Conservation (phyloP, 1,140 invertebrate species). For the Pemphigus obesinymphae region DNA sequence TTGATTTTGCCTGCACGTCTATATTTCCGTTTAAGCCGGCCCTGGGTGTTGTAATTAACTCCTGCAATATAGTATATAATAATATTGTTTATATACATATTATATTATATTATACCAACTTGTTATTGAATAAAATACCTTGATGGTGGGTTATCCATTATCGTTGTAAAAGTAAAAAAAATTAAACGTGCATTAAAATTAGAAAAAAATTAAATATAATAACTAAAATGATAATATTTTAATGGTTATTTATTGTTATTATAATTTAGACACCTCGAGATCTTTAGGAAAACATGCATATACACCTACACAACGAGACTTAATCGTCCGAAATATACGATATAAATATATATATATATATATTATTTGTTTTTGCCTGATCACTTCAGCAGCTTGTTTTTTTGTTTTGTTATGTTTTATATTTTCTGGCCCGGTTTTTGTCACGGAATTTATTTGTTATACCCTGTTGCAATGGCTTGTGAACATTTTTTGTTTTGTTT, state of each 20-base stretch:
- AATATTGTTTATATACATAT: too few species aligned
- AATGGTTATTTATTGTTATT: background rate
- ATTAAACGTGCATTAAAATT: background rate
- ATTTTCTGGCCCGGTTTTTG: constrained; percentile 7
- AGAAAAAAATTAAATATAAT: background rate
- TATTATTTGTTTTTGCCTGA: constrained; percentile 38
- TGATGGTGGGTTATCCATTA: constrained; percentile 38
- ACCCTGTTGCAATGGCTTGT: constrained; percentile 36
- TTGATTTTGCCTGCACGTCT: too few species aligned
- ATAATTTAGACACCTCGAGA: constrained; percentile 21
- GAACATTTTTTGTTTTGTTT: constrained; percentile 15
- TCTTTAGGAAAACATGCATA: constrained; percentile 41
- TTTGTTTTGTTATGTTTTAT: constrained; percentile 26
- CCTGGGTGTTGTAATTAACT: background rate
- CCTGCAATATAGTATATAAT: background rate
- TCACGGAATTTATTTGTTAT: constrained; percentile 7
- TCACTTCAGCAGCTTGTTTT: constrained; percentile 39
- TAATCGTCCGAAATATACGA: background rate
- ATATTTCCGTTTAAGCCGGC: too few species aligned
- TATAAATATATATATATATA: constrained; percentile 12
- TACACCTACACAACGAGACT: constrained; percentile 26
- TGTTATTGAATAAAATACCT: background rate
- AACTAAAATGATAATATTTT: constrained; percentile 3
- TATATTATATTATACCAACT: background rate
- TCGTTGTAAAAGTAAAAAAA: constrained; percentile 12